Evolutionary conservation across 2,797 vertebrate species (phyloP).

Genomic region (Pteronotus mesoamericanus): DNA sequence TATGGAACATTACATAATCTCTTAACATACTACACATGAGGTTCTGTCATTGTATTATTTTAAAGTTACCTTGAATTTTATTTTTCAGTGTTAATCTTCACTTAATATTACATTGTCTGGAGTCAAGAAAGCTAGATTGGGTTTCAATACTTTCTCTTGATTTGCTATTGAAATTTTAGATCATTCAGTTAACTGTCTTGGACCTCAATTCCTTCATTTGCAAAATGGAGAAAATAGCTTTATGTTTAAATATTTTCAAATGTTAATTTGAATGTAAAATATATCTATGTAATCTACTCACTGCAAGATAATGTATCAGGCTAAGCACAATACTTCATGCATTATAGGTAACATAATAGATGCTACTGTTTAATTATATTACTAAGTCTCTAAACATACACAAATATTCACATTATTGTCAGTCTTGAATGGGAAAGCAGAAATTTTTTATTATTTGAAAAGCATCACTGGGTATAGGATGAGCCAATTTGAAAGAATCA

Average conservation of each 20-base stretch:
- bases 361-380: conserved; percentile 14
- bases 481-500: not conserved
- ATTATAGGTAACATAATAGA: not conserved
- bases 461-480: not conserved
- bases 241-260: conserved; percentile 4
- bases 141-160: not conserved
- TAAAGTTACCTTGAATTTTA: conserved; percentile 19
- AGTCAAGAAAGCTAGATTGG: not conserved
- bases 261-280: conserved; percentile 21
- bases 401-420: not conserved
- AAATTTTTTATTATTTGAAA: conserved; percentile 21
- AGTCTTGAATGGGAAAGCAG: not conserved
- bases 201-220: not conserved
- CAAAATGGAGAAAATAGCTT: not conserved
- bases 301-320: not conserved
- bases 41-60: not conserved
- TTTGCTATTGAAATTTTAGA: not conserved
- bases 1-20: not conserved
- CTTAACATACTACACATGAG: not conserved
- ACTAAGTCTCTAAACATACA: not conserved
- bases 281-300: not conserved
- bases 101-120: not conserved
- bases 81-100: not conserved
- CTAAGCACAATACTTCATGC: not conserved
- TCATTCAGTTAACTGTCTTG: not conserved